Evolutionary conservation across 1,140 invertebrate species (phyloP), one percentile per base, ranked within the genome.

Genomic region (Trichomalopsis sarcophagae): DNA sequence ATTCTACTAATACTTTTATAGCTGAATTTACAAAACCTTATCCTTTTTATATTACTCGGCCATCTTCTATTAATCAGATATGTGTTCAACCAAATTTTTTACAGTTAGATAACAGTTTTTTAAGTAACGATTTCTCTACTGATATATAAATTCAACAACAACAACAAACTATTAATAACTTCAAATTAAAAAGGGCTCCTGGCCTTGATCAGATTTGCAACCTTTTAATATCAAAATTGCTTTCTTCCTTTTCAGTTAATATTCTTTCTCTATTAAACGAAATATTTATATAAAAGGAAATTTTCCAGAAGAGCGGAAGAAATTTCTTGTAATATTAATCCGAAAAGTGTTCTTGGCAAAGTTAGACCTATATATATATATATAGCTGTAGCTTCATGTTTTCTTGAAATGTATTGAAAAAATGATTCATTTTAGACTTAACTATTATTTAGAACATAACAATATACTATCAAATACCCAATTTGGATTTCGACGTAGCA

Each of bases 381-480:
- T n/a, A n/a, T n/a, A 27, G 87, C 87, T 1, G 27, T 89, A 2
- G 87, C 87, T 9, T 68, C 86, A 17, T 88, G 82, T 66, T 3
- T 88, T 13, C 5, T 55, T 2, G n/a, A 88, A 90, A 85, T 23
- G 87, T 5, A 81, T 88, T 21, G 88, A 88, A 80, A 88, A 86
- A 85, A 86, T 88, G 2, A 82, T 90, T 3, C 87, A 89, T 27
- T 86, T 71, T 27, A 81, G 86, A 74, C 10, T 89, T 0, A 66
- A 68, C 23, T 90, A 81, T 82, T 89, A 69, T 81, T 21, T 86
- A 14, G 87, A 88, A 55, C 82, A 30, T 10, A 78, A 88, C 14
- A 66, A 75, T n/a, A 71, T 81, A 7, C 68, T 89, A 7, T 79
- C 85, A 1, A 55, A 68, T 0, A 86, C 78, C 4, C 88, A 89